Evolutionary conservation across 2,113 vertebrate genomes (phyloP).

Genomic region (Aphyosemion australe): DNA sequence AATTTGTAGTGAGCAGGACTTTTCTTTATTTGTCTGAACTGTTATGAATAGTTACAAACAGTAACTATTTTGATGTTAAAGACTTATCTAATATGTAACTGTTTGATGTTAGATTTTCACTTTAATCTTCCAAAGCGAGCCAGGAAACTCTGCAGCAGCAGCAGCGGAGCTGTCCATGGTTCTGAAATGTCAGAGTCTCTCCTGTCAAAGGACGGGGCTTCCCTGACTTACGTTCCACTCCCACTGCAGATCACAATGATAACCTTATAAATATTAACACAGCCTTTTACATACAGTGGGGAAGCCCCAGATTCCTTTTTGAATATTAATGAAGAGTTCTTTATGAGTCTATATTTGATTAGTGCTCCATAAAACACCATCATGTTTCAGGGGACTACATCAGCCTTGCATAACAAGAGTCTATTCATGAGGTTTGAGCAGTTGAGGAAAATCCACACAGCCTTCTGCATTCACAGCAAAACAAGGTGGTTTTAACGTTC

Average conservation of each 20-base stretch:
- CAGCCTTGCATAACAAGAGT: slow-evolving; percentile 31
- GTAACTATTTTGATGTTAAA: too few relatives aligned
- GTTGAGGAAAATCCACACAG: slow-evolving; percentile 21
- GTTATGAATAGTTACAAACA: neutral
- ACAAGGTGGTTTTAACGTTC: slow-evolving; percentile 19
- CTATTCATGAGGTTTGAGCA: slow-evolving; percentile 30
- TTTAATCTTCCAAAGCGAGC: neutral
- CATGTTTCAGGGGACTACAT: slow-evolving; percentile 30
- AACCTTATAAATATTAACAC: slow-evolving; percentile 63
- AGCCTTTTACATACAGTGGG: slow-evolving; percentile 53
- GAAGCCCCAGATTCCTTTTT: slow-evolving; percentile 62
- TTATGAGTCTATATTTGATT: slow-evolving; percentile 50
- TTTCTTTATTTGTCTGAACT: neutral
- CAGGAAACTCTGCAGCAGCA: too few relatives aligned
- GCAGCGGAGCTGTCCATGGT: slow-evolving; percentile 54
- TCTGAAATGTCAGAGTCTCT: slow-evolving; percentile 22
- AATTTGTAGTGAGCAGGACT: neutral
- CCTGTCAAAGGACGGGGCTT: slow-evolving; percentile 17
- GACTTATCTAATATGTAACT: neutral
- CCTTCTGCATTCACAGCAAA: slow-evolving; percentile 14
- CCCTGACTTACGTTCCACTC: slow-evolving; percentile 18
- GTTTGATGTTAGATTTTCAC: neutral
- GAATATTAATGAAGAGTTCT: slow-evolving; percentile 63
- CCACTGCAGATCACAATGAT: slow-evolving; percentile 32
- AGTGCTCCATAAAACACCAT: slow-evolving; percentile 46